A percentile compares a stretch with the other conserved stretches of the same genome.
Evolutionary conservation across 35 echinoderm and acorn worm genomes (phyloP).

Genomic region (Stichopus chloronotus): DNA sequence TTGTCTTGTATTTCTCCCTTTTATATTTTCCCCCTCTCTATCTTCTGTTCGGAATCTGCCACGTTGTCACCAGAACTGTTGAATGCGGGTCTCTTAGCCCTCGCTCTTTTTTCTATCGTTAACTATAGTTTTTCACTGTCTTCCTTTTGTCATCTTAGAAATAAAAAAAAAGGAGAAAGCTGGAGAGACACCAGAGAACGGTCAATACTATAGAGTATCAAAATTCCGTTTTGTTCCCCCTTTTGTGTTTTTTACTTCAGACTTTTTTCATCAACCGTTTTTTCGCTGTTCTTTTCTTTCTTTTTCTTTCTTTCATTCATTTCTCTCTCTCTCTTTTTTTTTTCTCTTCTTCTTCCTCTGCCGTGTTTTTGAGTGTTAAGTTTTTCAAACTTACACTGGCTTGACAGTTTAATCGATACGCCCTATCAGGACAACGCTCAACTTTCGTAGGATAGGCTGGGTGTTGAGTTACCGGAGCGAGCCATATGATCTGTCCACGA

Average conservation of each 20-base stretch:
- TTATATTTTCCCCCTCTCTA: neutral
- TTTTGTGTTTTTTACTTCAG: conserved; percentile 19
- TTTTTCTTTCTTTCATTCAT: neutral
- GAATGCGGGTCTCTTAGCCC: conserved; percentile 37
- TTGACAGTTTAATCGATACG: conserved; percentile 48
- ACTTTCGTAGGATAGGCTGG: conserved; percentile 35
- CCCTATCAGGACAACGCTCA: conserved; percentile 12
- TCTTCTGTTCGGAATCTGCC: conserved; percentile 15
- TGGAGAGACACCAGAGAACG: conserved; percentile 20
- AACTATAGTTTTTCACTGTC: no score
- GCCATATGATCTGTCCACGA: conserved; percentile 24
- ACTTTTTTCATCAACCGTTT: conserved; percentile 45
- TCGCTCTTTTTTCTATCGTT: neutral
- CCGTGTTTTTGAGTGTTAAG: conserved; percentile 35
- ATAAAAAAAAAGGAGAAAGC: neutral
- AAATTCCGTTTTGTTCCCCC: conserved; percentile 22
- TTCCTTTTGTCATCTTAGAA: no score
- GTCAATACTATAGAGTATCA: conserved; percentile 46
- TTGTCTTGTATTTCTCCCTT: neutral
- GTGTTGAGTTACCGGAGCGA: conserved; percentile 39
- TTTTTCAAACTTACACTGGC: conserved; percentile 37
- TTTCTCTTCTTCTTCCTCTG: neutral
- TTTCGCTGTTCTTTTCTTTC: neutral
- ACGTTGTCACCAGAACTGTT: conserved; percentile 19
- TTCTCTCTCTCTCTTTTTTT: conserved; percentile 1